Conservation (phyloP, 2,113 vertebrate species). For the Peromyscus maniculatus region DNA sequence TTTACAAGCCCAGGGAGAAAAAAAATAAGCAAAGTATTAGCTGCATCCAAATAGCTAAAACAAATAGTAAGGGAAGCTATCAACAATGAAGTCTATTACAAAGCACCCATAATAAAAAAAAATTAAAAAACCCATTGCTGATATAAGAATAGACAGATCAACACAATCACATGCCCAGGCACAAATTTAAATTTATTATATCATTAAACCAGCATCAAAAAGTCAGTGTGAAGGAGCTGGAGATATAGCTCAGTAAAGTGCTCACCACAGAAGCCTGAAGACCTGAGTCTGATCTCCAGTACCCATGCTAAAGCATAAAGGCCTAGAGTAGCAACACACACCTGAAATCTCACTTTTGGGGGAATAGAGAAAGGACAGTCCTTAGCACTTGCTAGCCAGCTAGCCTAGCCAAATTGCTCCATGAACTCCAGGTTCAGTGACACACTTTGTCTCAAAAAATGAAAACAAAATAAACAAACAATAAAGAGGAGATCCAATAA, state of each 20-base stretch:
- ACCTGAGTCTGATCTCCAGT: background rate
- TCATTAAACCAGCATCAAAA: slow-evolving; percentile 51
- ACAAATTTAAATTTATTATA: slow-evolving; percentile 51
- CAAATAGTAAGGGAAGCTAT: background rate
- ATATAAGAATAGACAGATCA: slow-evolving; percentile 19
- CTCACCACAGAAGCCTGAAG: background rate
- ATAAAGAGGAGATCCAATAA: background rate
- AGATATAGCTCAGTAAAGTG: background rate
- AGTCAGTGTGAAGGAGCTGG: background rate
- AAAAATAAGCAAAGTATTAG: slow-evolving; percentile 31
- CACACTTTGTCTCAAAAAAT: background rate
- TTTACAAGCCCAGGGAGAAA: background rate
- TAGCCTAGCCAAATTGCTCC: background rate
- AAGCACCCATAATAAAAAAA: slow-evolving; percentile 1
- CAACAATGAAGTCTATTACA: slow-evolving; percentile 52
- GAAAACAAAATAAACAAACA: background rate
- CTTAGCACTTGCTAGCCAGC: background rate
- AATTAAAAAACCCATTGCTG: background rate
- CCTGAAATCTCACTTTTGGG: background rate
- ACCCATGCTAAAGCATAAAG: background rate
- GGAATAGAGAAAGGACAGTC: background rate
- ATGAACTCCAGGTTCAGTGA: background rate
- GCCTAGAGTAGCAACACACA: background rate
- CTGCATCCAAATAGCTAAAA: slow-evolving; percentile 44
- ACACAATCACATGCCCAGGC: background rate